Evolutionary conservation across 2,113 vertebrate species (phyloP), one percentile per base, ranked within the genome.

Genomic region (Thermophis baileyi): DNA sequence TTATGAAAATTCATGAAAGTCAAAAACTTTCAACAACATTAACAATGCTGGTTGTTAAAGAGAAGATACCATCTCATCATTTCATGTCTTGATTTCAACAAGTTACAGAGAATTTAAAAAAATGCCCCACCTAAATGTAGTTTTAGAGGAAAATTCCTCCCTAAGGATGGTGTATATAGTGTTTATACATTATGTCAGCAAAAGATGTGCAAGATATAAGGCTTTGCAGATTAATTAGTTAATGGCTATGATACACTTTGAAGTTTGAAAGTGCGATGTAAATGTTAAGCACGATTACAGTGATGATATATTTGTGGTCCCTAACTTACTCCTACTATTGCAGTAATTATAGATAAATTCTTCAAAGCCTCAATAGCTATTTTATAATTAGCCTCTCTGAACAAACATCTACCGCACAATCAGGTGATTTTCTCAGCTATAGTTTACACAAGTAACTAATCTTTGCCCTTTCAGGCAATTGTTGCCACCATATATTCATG

Each of bases 171-270:
- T 55, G 47, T 35, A 95, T 88, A 87, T 94, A 95, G 85, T 94
- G 92, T 95, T 97, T 97, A 94, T 89, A 92, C 60, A 86, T 89
- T 89, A 92, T 92, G 93, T 92, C 88, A 89, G 69, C 74, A 94
- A 95, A 93, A 86, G 6, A 55, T 92, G 92, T 95, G 89, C 2
- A 6, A 95, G 93, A 94, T 95, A 94, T n/a, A 92, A 92, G 57
- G 93, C 14, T 60, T 91, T 93, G 93, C 89, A 89, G 93, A 94
- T 94, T 95, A 96, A 97, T 97, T 96, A 95, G 94, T 93, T 96
- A 96, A 97, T 93, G 94, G 92, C 95, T 95, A 94, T 25, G 89
- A 93, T 85, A 90, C 6, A 6, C 95, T 97, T 97, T 95, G 95
- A 96, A 95, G 95, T 96, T 88, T 60, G 89, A 92, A 88, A 94